These are phyloP conservation scores for Galemys pyrenaicus DNA, from an alignment of 2,113 vertebrate genomes.

Conservation along the genomic window DNA sequence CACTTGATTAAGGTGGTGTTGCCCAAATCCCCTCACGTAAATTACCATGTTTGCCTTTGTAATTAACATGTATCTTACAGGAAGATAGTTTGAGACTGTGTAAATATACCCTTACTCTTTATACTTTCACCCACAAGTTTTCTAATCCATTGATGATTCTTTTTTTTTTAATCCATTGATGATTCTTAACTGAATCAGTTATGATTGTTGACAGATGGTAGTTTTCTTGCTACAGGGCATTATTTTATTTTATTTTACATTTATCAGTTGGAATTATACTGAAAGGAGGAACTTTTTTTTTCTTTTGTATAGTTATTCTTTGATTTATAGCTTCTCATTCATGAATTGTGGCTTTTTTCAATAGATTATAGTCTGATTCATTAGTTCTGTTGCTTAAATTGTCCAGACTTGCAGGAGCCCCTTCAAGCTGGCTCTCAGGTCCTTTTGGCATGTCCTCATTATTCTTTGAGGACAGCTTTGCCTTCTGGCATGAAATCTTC, in stretches of 20 bases:
- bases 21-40: neutral
- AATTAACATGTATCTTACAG: neutral
- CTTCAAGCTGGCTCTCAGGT: neutral
- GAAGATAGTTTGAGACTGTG: neutral
- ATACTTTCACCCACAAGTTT: neutral
- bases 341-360: neutral
- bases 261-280: neutral
- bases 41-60: neutral
- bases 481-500: neutral
- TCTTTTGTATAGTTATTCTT: neutral
- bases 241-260: neutral
- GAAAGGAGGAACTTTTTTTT: neutral
- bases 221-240: neutral
- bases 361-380: neutral
- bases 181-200: slow-evolving; percentile 3
- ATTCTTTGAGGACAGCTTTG: slow-evolving; percentile 15
- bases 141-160: neutral
- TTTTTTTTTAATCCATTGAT: neutral
- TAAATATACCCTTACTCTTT: neutral
- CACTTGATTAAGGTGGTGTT: neutral
- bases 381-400: neutral
- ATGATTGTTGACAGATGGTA: neutral
- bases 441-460: neutral
- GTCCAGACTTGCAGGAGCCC: neutral
- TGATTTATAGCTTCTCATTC: neutral